Conservation (phyloP, 2,113 vertebrate genomes). For the Cyanistes caeruleus region DNA sequence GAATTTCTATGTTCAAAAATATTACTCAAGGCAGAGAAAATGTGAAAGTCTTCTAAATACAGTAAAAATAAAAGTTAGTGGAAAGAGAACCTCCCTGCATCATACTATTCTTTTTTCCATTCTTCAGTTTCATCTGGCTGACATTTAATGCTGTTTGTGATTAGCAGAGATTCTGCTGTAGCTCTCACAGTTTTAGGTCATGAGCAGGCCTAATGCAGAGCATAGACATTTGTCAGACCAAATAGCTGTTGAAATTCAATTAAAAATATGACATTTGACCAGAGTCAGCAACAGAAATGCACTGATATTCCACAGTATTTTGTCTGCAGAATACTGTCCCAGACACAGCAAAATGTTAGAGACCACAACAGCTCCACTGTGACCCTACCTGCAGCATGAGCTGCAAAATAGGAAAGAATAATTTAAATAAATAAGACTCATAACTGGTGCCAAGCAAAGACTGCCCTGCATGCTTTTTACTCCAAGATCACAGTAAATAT, state of each 20-base stretch:
- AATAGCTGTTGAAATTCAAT: not conserved
- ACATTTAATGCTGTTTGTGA: conserved; percentile 57
- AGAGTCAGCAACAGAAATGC: not conserved
- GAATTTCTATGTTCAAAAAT: not conserved
- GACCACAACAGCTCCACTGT: not conserved
- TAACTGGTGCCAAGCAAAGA: not conserved
- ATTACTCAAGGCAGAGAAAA: not conserved
- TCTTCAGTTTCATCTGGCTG: conserved; percentile 48
- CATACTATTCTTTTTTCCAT: not conserved
- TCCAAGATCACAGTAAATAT: not conserved
- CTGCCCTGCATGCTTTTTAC: not conserved
- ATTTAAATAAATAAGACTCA: not conserved
- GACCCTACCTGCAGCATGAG: not conserved
- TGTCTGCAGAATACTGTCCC: not conserved
- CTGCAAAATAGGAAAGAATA: not conserved
- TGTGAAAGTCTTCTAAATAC: not conserved
- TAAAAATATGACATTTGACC: not conserved
- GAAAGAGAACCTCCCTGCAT: not conserved
- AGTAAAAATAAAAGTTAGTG: conserved; percentile 5
- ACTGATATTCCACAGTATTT: not conserved
- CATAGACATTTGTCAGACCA: not conserved
- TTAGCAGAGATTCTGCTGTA: conserved; percentile 19
- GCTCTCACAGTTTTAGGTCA: not conserved
- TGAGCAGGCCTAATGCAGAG: conserved; percentile 5
- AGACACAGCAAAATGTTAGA: not conserved